Percentiles rank a stretch among this genome's conserved stretches.
These are phyloP conservation scores for Nerophis ophidion DNA, from an alignment of 2,113 vertebrate species.

Conservation along the genomic window DNA sequence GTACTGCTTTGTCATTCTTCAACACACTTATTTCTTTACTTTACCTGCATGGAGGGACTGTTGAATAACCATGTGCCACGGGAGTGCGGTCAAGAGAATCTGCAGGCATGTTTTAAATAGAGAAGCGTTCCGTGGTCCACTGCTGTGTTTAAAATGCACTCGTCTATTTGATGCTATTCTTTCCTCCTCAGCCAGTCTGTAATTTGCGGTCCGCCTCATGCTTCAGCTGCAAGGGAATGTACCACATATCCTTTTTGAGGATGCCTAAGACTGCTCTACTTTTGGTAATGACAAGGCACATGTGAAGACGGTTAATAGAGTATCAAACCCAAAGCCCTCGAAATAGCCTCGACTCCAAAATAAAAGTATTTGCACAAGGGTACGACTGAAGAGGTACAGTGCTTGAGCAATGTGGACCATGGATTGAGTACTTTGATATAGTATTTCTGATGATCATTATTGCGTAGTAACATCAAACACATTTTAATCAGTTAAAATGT, in stretches of 20 bases:
- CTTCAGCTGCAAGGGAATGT: slow-evolving; percentile 52
- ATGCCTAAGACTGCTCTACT: slow-evolving; percentile 48
- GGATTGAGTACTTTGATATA: background rate
- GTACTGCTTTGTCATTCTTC: background rate
- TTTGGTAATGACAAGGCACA: slow-evolving; percentile 70
- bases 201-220: slow-evolving; percentile 65
- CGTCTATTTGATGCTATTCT: slow-evolving; percentile 65
- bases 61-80: slow-evolving; percentile 1
- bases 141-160: slow-evolving; percentile 46
- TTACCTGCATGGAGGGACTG: background rate
- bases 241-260: slow-evolving; percentile 54
- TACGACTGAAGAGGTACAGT: slow-evolving; percentile 6
- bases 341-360: slow-evolving; percentile 57
- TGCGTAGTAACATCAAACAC: background rate
- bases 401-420: background rate
- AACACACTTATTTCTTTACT: background rate
- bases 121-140: slow-evolving; percentile 33
- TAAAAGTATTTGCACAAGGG: slow-evolving; percentile 20
- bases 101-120: slow-evolving; percentile 43
- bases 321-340: slow-evolving; percentile 50
- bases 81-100: slow-evolving; percentile 24
- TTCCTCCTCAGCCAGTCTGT: slow-evolving; percentile 50
- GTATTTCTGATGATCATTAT: background rate
- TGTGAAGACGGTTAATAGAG: slow-evolving; percentile 55
- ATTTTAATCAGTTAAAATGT: background rate